phyloP scores from a whole-genome alignment of 2,797 vertebrate genomes.

The Calcarius lapponicus region DNA sequence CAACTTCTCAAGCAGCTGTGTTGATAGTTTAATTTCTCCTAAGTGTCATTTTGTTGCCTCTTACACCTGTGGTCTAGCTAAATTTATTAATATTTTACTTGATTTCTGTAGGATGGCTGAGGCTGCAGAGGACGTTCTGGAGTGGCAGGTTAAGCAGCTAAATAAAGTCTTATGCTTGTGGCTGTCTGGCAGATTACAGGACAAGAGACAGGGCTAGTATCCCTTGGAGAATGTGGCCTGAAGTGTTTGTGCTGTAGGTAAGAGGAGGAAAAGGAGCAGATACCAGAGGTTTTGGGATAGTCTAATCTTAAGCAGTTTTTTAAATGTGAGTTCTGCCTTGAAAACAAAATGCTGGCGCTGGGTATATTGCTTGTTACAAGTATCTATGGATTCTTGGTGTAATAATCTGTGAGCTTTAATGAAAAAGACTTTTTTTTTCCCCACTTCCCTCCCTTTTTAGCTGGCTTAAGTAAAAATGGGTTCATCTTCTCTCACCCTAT shows the following conservation, averaged over 20 bases:
- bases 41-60: not conserved
- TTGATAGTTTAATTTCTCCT: not conserved
- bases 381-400: not conserved
- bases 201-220: constrained; percentile 2
- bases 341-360: not conserved
- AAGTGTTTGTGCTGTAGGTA: not conserved
- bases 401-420: not conserved
- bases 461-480: not conserved
- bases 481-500: not conserved
- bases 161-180: constrained; percentile 13
- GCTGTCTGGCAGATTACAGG: not conserved
- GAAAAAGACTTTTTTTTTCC: not conserved
- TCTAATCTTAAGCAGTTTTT: not conserved
- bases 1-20: not conserved
- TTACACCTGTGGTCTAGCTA: not conserved
- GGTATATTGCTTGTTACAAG: not conserved
- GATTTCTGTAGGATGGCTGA: not conserved
- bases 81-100: not conserved
- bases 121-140: not conserved
- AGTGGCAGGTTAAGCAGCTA: constrained; percentile 18
- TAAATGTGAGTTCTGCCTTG: not conserved
- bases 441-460: not conserved
- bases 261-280: not conserved
- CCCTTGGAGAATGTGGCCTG: not conserved
- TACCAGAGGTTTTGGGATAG: not conserved